Evolutionary conservation across 2,888 invertebrate species (phyloP).

Genomic region (Dysmachus trigonus): DNA sequence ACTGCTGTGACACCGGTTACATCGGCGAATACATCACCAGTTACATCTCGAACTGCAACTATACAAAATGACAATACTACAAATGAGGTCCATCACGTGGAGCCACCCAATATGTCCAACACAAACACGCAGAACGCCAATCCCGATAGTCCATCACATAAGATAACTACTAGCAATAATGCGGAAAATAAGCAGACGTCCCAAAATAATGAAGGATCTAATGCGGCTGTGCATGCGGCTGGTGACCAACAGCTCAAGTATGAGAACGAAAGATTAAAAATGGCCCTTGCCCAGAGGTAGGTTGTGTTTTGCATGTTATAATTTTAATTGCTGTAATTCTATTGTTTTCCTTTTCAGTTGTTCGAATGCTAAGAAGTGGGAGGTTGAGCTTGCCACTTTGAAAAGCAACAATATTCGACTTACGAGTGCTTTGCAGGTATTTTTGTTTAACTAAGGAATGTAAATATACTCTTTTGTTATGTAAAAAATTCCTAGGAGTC

Average conservation of each 20-base stretch:
- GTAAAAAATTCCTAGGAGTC: constrained; percentile 68
- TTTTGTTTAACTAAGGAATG: neutral
- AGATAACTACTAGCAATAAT: constrained; percentile 55
- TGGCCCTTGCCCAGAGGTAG: constrained; percentile 94
- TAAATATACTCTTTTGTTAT: neutral
- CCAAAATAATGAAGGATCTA: constrained; percentile 60
- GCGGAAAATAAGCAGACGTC: constrained; percentile 53
- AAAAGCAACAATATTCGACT: constrained; percentile 96
- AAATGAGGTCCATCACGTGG: constrained; percentile 65
- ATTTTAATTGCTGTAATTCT: neutral
- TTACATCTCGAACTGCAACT: constrained; percentile 74
- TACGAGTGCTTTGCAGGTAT: constrained; percentile 88
- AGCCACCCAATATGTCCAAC: constrained; percentile 67
- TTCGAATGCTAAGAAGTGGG: constrained; percentile 98
- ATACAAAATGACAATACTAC: constrained; percentile 62
- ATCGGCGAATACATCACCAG: constrained; percentile 88
- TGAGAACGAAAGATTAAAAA: constrained; percentile 95
- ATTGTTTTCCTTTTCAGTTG: constrained; percentile 71
- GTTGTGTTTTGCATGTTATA: constrained; percentile 48
- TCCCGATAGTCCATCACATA: constrained; percentile 65
- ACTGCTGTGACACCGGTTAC: constrained; percentile 84
- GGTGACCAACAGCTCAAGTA: constrained; percentile 88
- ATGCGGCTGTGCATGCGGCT: constrained; percentile 54
- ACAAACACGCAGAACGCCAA: constrained; percentile 68
- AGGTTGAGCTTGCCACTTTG: constrained; percentile 92